Base-by-base conservation (phyloP, 2,888 invertebrate genomes). In the Pseudeuparius sepicola region DNA sequence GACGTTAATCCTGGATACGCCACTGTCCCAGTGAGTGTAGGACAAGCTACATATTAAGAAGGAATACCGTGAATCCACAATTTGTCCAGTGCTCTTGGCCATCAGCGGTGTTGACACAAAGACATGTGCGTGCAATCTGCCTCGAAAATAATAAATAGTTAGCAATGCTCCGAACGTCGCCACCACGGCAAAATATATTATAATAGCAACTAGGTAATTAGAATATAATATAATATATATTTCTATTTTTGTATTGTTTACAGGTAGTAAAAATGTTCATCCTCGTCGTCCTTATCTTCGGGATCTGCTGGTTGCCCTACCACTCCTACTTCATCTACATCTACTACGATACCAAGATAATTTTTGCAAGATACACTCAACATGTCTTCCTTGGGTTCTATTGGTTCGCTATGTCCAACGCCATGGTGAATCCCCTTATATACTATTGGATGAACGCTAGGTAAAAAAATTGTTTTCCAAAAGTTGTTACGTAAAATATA, bases 381-480 rank as follows among this genome's bases (percentile, higher is more conserved):
- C 87, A 88, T 50, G 71, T 89, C 43, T 90, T 86, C 60, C 67
- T 90, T 31, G 77, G 78, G 14, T 87, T 89, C 64, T 87, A 87
- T 54, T 87, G 85, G 83, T 68, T 90, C 37, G 90, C 90, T 2
- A 90, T 90, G 90, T 84, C 87, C 7, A 88, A 89, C 54, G 82
- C 88, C 1, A 88, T 88, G 85, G 87, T 89, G 37, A 90, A 90
- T 64, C 89, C 89, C 0, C 74, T 90, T 36, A 86, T 90, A 31
- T 90, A 90, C 59, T 89, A 88, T 56, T 87, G 87, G 82, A 89
- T 90, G 89, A 90, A 89, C 60, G 79, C 83, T 47, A 77, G 81
- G 82, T 82, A 62, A 69, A 66, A 60, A 44, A 7, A 28, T 11
- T 24, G n/a, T 7, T 27, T 31, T 10, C 17, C 10, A 10, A 31